Evolutionary conservation across 2,113 vertebrate species (phyloP), one percentile per base, ranked within the genome.

Genomic region (Esox niger): DNA sequence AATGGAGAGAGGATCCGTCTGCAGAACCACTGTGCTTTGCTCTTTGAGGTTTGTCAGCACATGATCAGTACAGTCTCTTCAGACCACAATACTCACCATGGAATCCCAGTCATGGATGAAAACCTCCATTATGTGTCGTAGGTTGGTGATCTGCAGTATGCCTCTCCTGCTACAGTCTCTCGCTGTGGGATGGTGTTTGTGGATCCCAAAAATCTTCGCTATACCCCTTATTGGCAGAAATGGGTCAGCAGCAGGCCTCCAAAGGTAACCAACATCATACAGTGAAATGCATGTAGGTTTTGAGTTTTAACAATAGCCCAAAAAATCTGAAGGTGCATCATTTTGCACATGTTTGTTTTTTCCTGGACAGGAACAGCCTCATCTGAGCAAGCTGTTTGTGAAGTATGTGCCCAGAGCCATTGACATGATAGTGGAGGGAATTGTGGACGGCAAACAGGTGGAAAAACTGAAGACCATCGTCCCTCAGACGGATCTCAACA

Each of bases 161-260:
- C 97, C n/a, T 98, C 97, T 15, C 96, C 97, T 62, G 96, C 97
- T 9, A 98, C 96, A 0, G 97, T 99, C 26, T 98, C 96, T 17
- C 95, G 97, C 38, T 98, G 97, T 62, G 97, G 96, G 52, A 98
- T 99, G 95, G 97, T 99, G 47, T 98, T 93, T 78, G 94, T 99
- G 74, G 97, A 99, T 76, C 97, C 97, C 29, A 96, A 98, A 88
- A 98, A 98, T 65, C 84, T 98, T 78, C 91, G 88, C 66, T 99
- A 95, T 27, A 73, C 84, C 1, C 95, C 97, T 1, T 98, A 89
- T 87, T 99, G 96, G 97, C 87, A 93, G 68, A 97, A 91, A 72
- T 99, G 97, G 97, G 49, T 93, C 20, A 89, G 78, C n/a, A 56
- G 68, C 74, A 94, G 93, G 82, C 83, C 73, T 57, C 87, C 47